phyloP scores from a whole-genome alignment of 2,888 invertebrate species.

The Arrhopalites spinosus region DNA sequence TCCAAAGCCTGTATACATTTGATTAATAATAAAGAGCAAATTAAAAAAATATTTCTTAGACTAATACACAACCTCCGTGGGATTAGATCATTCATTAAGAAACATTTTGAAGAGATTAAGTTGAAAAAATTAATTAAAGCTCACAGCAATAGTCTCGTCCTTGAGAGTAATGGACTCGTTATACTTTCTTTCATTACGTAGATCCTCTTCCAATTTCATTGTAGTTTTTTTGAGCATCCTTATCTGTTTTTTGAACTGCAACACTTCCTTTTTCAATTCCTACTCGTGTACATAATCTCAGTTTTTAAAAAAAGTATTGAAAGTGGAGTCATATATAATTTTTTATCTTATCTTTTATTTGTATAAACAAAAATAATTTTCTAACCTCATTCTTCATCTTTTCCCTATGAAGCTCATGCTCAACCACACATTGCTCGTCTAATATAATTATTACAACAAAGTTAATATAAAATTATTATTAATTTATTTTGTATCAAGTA shows the following conservation, averaged over 20 bases:
- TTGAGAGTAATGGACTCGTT: not conserved
- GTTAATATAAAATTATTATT: too few relatives aligned
- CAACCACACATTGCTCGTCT: constrained; percentile 33
- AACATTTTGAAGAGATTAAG: not conserved
- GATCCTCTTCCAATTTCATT: not conserved
- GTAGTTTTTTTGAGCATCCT: not conserved
- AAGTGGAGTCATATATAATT: not conserved
- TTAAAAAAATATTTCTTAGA: too few relatives aligned
- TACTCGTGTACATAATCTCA: not conserved
- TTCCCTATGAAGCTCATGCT: constrained; percentile 15
- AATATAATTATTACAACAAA: too few relatives aligned
- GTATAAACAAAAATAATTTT: not conserved
- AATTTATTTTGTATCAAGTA: too few relatives aligned
- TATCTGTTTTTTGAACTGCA: not conserved
- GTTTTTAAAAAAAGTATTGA: not conserved
- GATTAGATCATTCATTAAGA: too few relatives aligned
- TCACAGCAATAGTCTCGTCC: constrained; percentile 1
- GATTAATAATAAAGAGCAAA: too few relatives aligned
- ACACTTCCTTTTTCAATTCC: not conserved
- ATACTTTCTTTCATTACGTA: not conserved
- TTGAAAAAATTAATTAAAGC: not conserved
- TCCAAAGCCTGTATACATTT: not conserved
- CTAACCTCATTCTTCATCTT: constrained; percentile 18
- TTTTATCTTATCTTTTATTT: too few relatives aligned
- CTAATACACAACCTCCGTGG: too few relatives aligned